Percentiles rank a stretch among this genome's conserved stretches.
These are phyloP conservation scores for Agrilus biguttatus DNA, from an alignment of 2,888 invertebrate genomes.

Conservation along the genomic window DNA sequence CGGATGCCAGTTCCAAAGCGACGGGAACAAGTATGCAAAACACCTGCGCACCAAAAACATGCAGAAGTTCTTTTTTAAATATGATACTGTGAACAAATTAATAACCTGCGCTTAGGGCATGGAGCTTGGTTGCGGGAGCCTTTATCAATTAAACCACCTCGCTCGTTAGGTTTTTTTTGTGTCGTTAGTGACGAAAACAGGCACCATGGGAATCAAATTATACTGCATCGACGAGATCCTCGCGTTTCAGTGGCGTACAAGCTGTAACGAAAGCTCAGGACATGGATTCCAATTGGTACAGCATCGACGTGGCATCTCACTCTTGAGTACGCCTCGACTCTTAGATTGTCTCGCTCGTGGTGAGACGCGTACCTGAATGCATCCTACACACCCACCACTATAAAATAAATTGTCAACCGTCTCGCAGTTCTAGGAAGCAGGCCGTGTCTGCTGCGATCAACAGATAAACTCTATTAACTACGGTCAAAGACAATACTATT, in stretches of 20 bases:
- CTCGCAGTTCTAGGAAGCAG: constrained; percentile 33
- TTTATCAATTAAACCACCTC: too few relatives aligned
- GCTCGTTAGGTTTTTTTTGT: too few relatives aligned
- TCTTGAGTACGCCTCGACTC: constrained; percentile 7
- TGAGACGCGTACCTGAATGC: constrained; percentile 17
- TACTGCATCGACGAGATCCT: constrained; percentile 23
- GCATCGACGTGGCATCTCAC: constrained; percentile 20
- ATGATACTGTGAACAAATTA: too few relatives aligned
- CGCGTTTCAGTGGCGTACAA: constrained; percentile 28
- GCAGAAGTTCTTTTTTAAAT: too few relatives aligned
- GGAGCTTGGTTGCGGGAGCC: too few relatives aligned
- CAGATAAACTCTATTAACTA: constrained; percentile 35
- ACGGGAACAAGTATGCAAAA: too few relatives aligned
- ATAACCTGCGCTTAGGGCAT: too few relatives aligned
- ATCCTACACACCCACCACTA: constrained; percentile 23
- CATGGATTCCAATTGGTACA: constrained; percentile 27
- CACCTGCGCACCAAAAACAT: too few relatives aligned
- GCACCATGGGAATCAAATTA: constrained; percentile 24
- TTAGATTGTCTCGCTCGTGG: constrained; percentile 14
- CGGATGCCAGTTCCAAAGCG: too few relatives aligned
- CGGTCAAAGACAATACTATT: constrained; percentile 35
- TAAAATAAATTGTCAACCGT: constrained; percentile 36
- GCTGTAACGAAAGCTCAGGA: constrained; percentile 25
- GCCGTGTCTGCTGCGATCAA: constrained; percentile 26
- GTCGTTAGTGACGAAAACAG: constrained; percentile 12